Evolutionary conservation across 2,113 vertebrate species (phyloP).

Genomic region (Pygoscelis antarcticus): DNA sequence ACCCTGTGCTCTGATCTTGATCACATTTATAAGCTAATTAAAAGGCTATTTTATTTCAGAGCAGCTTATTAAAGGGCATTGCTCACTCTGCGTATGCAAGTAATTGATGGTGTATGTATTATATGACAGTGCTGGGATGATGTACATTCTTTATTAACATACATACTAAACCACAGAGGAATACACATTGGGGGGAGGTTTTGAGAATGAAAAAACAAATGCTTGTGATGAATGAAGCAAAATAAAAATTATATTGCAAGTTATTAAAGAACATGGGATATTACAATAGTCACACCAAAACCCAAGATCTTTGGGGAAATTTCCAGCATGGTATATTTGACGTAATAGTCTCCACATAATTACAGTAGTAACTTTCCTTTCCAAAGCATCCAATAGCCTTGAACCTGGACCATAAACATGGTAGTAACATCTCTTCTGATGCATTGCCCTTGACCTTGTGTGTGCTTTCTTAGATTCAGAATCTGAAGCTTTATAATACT

Average conservation of each 20-base stretch:
- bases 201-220: constrained; percentile 48
- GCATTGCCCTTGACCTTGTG: neutral
- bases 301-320: neutral
- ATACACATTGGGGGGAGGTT: neutral
- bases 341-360: neutral
- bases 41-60: constrained; percentile 7
- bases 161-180: constrained; percentile 6
- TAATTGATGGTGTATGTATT: constrained; percentile 2
- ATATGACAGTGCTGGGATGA: constrained; percentile 21
- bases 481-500: neutral
- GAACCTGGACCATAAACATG: neutral
- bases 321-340: constrained; percentile 11
- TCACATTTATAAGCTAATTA: constrained; percentile 45
- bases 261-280: constrained; percentile 28
- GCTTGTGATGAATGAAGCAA: constrained; percentile 34
- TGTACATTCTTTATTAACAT: constrained; percentile 44
- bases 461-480: neutral
- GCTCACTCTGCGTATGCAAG: neutral
- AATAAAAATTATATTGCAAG: constrained; percentile 40
- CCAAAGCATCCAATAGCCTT: neutral
- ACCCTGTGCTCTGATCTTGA: constrained; percentile 9
- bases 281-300: constrained; percentile 11
- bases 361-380: neutral
- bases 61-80: neutral
- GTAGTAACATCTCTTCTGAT: neutral